A percentile compares a stretch with the other conserved stretches of the same genome.
These are phyloP conservation scores for Drosophila atroscutellata DNA, from an alignment of 2,888 invertebrate genomes.

Conservation along the genomic window DNA sequence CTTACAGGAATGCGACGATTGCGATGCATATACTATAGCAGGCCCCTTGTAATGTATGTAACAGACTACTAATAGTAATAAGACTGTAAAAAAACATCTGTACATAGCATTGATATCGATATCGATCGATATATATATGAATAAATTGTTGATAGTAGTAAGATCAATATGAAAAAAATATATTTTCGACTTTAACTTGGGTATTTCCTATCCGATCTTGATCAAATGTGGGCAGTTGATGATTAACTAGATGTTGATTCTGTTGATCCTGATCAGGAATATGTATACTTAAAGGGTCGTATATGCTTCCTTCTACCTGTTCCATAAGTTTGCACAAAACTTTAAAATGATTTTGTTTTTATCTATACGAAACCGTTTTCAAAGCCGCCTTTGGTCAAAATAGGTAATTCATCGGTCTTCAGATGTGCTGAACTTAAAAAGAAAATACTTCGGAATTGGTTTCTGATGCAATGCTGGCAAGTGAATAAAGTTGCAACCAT, in stretches of 20 bases:
- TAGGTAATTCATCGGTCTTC: neutral
- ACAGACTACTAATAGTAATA: neutral
- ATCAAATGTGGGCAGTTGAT: no score
- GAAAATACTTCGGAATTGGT: neutral
- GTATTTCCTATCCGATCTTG: no score
- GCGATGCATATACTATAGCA: neutral
- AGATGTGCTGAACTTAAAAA: neutral
- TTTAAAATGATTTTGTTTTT: neutral
- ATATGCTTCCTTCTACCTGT: no score
- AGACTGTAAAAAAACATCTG: neutral
- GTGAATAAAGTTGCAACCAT: neutral
- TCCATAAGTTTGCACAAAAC: no score
- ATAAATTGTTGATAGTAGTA: no score
- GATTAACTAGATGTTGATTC: no score
- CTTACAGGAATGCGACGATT: neutral
- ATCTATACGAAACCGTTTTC: neutral
- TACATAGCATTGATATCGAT: neutral
- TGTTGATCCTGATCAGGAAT: no score
- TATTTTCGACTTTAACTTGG: no score
- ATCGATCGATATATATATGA: neutral
- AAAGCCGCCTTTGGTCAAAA: neutral
- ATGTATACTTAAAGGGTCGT: no score
- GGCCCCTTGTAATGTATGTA: neutral
- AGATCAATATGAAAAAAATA: no score
- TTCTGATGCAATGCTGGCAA: neutral